A percentile compares a stretch with the other conserved stretches of the same genome.
Conservation (phyloP, 2,888 invertebrate genomes). For the Adela reaumurella region DNA sequence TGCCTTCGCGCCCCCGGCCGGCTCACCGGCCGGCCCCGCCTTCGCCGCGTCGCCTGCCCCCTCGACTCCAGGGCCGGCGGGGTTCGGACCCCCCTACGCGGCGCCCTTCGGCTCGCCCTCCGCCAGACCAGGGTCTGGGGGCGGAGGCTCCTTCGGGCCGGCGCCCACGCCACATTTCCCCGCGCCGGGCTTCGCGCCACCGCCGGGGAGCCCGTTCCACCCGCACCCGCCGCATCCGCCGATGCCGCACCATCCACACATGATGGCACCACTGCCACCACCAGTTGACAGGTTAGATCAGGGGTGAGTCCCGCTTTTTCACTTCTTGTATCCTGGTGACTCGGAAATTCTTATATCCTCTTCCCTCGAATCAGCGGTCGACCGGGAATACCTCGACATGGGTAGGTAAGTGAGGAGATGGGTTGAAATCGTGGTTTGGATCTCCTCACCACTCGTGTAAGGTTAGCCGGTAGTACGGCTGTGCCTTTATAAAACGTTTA, state of each 20-base stretch:
- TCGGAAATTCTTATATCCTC: too few relatives aligned
- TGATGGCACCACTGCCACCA: conserved; percentile 62
- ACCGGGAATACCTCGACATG: too few relatives aligned
- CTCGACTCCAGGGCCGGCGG: conserved; percentile 71
- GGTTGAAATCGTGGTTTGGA: too few relatives aligned
- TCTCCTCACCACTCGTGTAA: too few relatives aligned
- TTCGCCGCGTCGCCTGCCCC: conserved; percentile 68
- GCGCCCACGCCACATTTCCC: conserved; percentile 67
- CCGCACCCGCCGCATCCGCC: conserved; percentile 84
- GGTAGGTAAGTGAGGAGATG: too few relatives aligned
- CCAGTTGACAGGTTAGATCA: conserved; percentile 80
- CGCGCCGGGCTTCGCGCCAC: conserved; percentile 72
- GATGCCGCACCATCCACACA: conserved; percentile 67
- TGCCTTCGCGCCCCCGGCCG: conserved; percentile 76
- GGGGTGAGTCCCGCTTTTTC: conserved; percentile 62
- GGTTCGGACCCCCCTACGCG: conserved; percentile 69
- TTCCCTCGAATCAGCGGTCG: too few relatives aligned
- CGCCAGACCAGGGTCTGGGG: conserved; percentile 74
- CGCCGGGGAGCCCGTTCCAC: conserved; percentile 75
- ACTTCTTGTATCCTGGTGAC: too few relatives aligned
- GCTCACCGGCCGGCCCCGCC: conserved; percentile 67
- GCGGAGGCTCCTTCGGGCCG: conserved; percentile 76
- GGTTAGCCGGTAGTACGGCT: too few relatives aligned
- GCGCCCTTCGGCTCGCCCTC: conserved; percentile 64
- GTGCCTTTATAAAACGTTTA: too few relatives aligned